Base-by-base conservation (phyloP, 2,113 vertebrate species). In the Pseudolaguvia tuberculata region DNA sequence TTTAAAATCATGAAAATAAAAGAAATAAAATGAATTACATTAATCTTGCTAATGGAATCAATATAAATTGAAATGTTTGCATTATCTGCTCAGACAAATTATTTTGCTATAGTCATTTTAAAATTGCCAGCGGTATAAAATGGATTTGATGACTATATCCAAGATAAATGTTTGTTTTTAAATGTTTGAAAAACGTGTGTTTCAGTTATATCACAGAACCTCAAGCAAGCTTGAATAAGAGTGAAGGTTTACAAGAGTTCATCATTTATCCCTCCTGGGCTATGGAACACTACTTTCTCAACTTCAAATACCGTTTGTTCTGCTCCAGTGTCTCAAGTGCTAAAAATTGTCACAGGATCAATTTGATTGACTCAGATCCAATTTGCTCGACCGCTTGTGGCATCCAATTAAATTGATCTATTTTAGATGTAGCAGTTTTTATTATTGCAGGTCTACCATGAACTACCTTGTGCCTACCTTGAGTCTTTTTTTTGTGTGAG, bases 371-470 rank as follows among this genome's bases (percentile, higher is more conserved):
- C 74, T 80, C 59, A 12, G 72, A 66, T 73, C 69, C 74, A 62
- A 82, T 79, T 78, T 76, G 79, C 78, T 75, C 18, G 18, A 71
- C 68, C 50, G 72, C 71, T 76, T 78, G 39, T 83, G 79, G 81
- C 75, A 87, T 75, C 71, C 79, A 85, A 81, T 85, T 78, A 81
- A 83, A 83, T 51, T 80, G 80, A 86, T 69, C 76, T 82, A 80
- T 75, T 80, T 56, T 57, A 79, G 78, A 71, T 67, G 73, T 63
- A 72, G 75, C 29, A 73, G 23, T 78, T 78, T 75, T 68, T 65
- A 62, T 57, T 61, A 61, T 70, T 72, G 77, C 77, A 81, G 77
- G 76, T 67, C 78, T 69, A 58, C 45, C 50, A 70, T 50, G 76
- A 59, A 71, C 71, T 68, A 77, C 39, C 35, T 45, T 42, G 25